These are phyloP conservation scores for Piaya cayana DNA, from an alignment of 2,113 vertebrate species.

Conservation along the genomic window DNA sequence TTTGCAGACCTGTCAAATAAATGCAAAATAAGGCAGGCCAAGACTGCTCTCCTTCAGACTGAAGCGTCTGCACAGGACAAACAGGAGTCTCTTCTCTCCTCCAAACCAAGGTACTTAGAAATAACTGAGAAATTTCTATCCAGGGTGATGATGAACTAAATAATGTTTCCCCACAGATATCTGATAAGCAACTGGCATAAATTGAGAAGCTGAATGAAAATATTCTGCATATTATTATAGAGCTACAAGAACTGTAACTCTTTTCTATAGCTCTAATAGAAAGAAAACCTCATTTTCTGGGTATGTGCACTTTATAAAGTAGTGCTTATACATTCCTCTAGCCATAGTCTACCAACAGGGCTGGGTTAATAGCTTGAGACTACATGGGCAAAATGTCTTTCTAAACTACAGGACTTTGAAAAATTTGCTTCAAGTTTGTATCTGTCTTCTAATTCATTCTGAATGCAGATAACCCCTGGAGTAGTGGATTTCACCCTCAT, in stretches of 20 bases:
- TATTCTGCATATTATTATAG: not conserved
- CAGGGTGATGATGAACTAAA: not conserved
- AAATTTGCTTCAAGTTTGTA: not conserved
- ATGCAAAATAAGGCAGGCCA: not conserved
- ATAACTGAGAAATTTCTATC: not conserved
- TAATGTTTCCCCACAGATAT: not conserved
- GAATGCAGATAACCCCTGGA: not conserved
- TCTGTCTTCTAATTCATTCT: not conserved
- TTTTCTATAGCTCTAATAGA: not conserved
- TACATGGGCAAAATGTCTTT: not conserved
- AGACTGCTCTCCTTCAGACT: not conserved
- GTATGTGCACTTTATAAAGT: not conserved
- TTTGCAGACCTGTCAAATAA: not conserved
- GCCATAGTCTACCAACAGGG: not conserved
- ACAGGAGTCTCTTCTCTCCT: not conserved
- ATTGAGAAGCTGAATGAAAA: not conserved
- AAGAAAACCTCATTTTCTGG: not conserved
- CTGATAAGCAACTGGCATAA: not conserved
- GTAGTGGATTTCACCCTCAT: not conserved
- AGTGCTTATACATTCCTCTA: not conserved
- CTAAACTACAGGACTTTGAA: not conserved
- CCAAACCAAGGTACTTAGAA: not conserved
- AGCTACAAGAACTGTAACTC: not conserved
- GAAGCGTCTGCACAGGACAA: not conserved
- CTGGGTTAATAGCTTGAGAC: not conserved